Base-by-base conservation (phyloP, 1,140 invertebrate species). In the Stegodyphus dumicola region DNA sequence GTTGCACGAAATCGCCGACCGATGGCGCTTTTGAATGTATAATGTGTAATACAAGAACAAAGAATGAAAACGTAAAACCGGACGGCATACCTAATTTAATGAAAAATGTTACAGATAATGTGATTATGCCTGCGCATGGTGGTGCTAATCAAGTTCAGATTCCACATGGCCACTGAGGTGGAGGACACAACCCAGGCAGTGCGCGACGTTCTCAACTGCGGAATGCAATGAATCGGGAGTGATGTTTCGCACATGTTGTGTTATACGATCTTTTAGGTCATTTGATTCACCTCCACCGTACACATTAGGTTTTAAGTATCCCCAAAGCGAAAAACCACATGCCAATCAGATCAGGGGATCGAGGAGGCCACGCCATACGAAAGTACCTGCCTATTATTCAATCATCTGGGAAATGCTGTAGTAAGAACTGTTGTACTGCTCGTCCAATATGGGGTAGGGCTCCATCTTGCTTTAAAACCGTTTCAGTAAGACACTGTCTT, bases 251-350 rank as follows among this genome's bases (percentile, higher is more conserved):
- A 33, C 33, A 33, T 33, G 33, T 33, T 33, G 33, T 33, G 33
- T 33, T 33, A 33, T 33, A 33, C 33, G 33, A 33, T 33, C 33
- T 33, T 33, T 33, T 33, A 33, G 33, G 33, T 33, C 33, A 33
- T 69, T 18, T 69, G 11, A 2, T 6, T 48, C 71, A 13, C 10
- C 13, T 51, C 49, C 52, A 11, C 6, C 51, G 65, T 88, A 89
- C 13, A 87, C 86, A 60, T 83, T 70, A 11, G 76, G 53, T 89
- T 87, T n/a, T 88, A 33, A 77, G 86, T 88, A 15, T n/a, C 85
- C 87, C 87, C 88, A 89, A 6, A 89, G 79, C 48, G 87, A 88
- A 76, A 88, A 88, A 78, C 88, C 87, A 6, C 69, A 87, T 5
- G 77, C 60, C 9, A 83, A n/a, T 78, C 48, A 89, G 74, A 87